Evolutionary conservation across 1,140 invertebrate species (phyloP), one percentile per base, ranked within the genome.

Genomic region (Macrotrachela quadricornifera): DNA sequence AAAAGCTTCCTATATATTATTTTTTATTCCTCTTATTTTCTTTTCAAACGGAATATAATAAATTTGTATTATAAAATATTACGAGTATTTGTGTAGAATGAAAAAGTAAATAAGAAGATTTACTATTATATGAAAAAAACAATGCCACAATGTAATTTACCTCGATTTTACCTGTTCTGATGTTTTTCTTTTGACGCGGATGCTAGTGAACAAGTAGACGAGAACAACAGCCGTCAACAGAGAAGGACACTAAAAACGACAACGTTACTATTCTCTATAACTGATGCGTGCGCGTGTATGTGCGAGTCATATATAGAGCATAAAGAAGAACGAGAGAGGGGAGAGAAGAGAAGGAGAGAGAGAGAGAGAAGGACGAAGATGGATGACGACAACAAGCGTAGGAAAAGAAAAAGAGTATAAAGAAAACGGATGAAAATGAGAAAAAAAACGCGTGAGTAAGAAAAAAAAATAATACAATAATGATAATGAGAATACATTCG

Each of bases 341-440:
- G 44, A 54, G 42, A 49, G 36, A 57, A 47, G 38, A 49, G 44
- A 49, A 36, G 44, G 38, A 48, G 40, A 56, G 41, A 43, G 44
- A 54, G 42, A 49, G 36, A 57, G 38, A 57, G 38, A 55, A 36
- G 48, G 46, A 57, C 44, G 48, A 44, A 43, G 44, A 49, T 44
- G 49, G 45, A 36, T 11, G 48, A 36, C 48, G 39, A 57, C 44
- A 57, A 15, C 48, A 45, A 49, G 36, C 39, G 18, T 30, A 57
- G 45, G 48, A 38, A 41, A 17, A 48, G 42, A 40, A 38, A 55
- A 45, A 54, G 46, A 49, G 51, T 39, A 6, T 42, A 0, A 48
- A 38, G 55, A 37, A 54, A 45, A 57, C 43, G 48, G 48, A 45
- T 55, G 37, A 57, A 45, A 49, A 36, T 41, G 36, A 49, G 30